Base-by-base conservation (phyloP, 2,113 vertebrate species). In the Pithys albifrons region DNA sequence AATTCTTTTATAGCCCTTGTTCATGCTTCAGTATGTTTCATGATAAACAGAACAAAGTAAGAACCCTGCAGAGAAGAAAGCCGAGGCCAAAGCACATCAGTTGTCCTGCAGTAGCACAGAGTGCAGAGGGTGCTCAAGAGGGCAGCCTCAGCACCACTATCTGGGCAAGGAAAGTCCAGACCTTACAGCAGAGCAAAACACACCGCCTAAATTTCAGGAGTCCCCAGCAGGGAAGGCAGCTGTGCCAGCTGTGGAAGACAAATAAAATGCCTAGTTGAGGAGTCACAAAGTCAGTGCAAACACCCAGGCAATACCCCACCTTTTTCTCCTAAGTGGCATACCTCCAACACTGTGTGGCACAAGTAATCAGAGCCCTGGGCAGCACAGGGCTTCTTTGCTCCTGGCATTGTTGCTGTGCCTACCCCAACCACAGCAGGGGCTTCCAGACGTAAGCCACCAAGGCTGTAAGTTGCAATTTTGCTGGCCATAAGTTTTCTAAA, bases 1-100 rank as follows among this genome's bases (percentile, higher is more conserved):
- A 65, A 71, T 43, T 70, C 41, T 81, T 87, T 67, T 37, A 48
- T 37, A 91, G 78, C 35, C 48, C n/a, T 46, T n/a, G 28, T 81
- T 81, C 83, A 79, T 0, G 15, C 64, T 86, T 94, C 52, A 31
- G 24, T 75, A 82, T 78, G 82, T 39, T 89, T 83, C 65, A 62
- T 75, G 61, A 69, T 84, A 93, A 94, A 91, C 39, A 91, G 25
- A 91, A 69, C 73, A 55, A 93, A 90, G 61, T 35, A 61, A 82
- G 91, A 95, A 10, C 58, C 24, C 65, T 13, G 35, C 55, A 51
- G 67, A 83, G 39, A 31, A 71, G 77, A 16, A 59, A 27, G 61
- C 85, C 66, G 22, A 14, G 39, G 70, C 84, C 64, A 46, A 76
- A 91, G 55, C 18, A 58, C 54, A n/a, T n/a, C 48, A 65, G 54